Percentiles rank a stretch among this genome's conserved stretches.
Evolutionary conservation across 1,140 invertebrate genomes (phyloP).

Genomic region (Saccostrea glomerata): DNA sequence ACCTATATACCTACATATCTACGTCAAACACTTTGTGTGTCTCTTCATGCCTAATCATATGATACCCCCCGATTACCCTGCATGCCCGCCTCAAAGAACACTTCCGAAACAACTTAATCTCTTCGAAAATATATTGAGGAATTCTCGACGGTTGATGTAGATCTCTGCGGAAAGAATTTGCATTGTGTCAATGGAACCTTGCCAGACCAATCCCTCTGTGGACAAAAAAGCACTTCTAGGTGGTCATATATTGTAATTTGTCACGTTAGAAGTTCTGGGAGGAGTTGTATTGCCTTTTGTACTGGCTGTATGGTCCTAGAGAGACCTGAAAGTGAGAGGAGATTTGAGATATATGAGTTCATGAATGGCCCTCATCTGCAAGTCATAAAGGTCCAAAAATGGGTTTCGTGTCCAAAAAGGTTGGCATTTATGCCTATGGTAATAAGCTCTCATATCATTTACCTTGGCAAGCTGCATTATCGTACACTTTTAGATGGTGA

Average conservation of each 20-base stretch:
- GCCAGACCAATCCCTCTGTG: conserved; percentile 1
- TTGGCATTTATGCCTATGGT: not conserved
- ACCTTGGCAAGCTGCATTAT: not conserved
- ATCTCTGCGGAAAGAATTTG: not conserved
- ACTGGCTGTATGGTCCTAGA: not conserved
- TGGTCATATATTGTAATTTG: conserved; percentile 18
- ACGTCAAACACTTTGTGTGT: not conserved
- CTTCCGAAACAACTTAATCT: not conserved
- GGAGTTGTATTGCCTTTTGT: not conserved
- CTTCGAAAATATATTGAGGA: not conserved
- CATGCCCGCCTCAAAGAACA: not conserved
- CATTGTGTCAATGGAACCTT: not conserved
- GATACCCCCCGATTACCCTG: conserved; percentile 1
- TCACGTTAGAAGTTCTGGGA: not conserved
- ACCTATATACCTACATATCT: not conserved
- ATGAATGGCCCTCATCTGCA: not conserved
- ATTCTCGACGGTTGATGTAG: not conserved
- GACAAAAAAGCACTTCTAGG: not conserved
- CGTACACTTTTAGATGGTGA: not conserved
- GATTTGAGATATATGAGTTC: not conserved
- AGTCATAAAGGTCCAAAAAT: not conserved
- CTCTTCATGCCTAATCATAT: not conserved
- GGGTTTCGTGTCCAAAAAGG: not conserved
- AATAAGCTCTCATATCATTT: conserved; percentile 24
- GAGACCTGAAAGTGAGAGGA: not conserved